Conservation (phyloP, 37 sponge, comb jelly and placozoan genomes). For the Petrosia ficiformis region DNA sequence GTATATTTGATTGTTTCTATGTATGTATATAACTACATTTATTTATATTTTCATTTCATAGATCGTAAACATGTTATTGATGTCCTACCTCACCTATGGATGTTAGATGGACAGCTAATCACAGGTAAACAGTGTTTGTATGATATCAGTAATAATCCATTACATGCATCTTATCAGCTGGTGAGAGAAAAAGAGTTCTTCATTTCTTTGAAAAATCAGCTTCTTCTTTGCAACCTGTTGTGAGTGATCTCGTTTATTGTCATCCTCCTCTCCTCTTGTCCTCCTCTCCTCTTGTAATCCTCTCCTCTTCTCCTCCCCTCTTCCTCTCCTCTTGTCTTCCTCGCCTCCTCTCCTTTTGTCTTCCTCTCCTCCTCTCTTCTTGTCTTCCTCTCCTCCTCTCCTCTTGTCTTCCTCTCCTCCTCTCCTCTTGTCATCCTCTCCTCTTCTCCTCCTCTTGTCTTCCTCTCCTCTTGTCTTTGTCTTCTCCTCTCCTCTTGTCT, state of each 20-base stretch:
- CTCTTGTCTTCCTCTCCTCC: background rate
- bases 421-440: background rate
- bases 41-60: background rate
- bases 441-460: no score
- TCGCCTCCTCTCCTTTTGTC: constrained; percentile 24
- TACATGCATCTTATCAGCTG: no score
- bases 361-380: constrained; percentile 8
- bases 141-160: background rate
- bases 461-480: no score
- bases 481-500: no score
- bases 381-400: constrained; percentile 15
- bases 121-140: constrained; percentile 41
- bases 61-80: constrained; percentile 68
- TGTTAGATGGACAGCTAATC: constrained; percentile 61
- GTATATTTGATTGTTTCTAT: background rate
- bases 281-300: background rate
- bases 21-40: background rate
- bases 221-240: constrained; percentile 47
- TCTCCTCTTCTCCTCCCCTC: constrained; percentile 16
- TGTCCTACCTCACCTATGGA: constrained; percentile 62
- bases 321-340: constrained; percentile 28
- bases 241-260: constrained; percentile 24
- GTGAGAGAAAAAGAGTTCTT: constrained; percentile 39
- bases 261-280: constrained; percentile 1
- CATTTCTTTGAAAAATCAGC: constrained; percentile 53